Base-by-base conservation (phyloP, 2,113 vertebrate genomes). In the Sakesphorus luctuosus region DNA sequence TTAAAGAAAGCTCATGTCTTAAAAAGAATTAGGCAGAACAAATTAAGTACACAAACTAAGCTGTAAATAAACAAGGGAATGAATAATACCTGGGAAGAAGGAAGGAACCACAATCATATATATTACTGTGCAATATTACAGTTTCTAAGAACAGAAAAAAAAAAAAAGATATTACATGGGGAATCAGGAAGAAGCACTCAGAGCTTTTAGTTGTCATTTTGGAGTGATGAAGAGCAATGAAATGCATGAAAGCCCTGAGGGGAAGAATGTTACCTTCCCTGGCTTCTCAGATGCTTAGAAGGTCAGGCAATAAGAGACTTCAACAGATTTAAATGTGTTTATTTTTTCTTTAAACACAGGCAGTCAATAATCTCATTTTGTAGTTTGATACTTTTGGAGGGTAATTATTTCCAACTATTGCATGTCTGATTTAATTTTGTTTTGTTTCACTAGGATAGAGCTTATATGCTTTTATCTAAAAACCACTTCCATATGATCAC, bases 391-490 rank as follows among this genome's bases (percentile, higher is more conserved):
- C 40, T 73, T 97, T 49, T n/a, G 4, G 40, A 28, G 67, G 16
- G 20, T 38, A 77, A 93, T 86, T 90, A 90, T 86, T 88, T 86
- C 43, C 52, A 90, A 13, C 33, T 71, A 58, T 18, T 71, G 46
- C 28, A 90, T 74, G 28, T 63, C 46, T 71, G 49, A 73, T 80
- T 46, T 73, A 29, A 59, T 77, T 84, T 93, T 68, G 40, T 38
- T 85, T 80, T 56, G 11, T 84, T 96, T 80, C 73, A 55, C 38
- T 47, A 35, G 52, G 72, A 35, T 72, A 84, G 56, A 95, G 59
- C 33, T 44, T 55, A 50, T 50, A 90, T 93, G 49, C 88, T 86
- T 90, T 90, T 84, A 90, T 90, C 79, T 93, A 92, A 88, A 90
- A 90, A 47, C 33, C 59, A 15, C 25, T 90, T 86, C 80, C 65